Percentiles rank a stretch among this genome's conserved stretches.
These are phyloP conservation scores for Lycodopsis pacificus DNA, from an alignment of 2,797 vertebrate genomes.

Conservation along the genomic window DNA sequence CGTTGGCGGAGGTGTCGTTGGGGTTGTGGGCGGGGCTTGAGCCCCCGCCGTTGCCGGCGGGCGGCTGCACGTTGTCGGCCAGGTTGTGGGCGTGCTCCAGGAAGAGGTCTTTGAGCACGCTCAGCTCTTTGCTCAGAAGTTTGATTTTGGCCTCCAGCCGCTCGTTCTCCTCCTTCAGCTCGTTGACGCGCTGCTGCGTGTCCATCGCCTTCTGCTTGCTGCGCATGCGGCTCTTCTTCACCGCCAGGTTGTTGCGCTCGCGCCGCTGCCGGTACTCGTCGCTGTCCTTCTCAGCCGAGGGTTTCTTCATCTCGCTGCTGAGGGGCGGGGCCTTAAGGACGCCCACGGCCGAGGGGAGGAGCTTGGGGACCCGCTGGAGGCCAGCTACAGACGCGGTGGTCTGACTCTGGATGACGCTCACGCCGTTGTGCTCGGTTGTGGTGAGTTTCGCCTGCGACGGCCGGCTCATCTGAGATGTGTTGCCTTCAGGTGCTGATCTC, in stretches of 20 bases:
- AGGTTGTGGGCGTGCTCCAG: conserved; percentile 97
- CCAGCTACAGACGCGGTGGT: conserved; percentile 59
- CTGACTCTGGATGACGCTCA: conserved; percentile 91
- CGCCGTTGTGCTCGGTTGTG: conserved; percentile 73
- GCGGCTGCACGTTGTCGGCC: conserved; percentile 92
- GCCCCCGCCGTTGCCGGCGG: conserved; percentile 69
- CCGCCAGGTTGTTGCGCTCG: conserved; percentile 97
- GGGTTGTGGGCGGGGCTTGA: conserved; percentile 75
- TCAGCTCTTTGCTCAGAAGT: conserved; percentile 96
- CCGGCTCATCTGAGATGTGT: conserved; percentile 92
- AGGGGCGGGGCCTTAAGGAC: conserved; percentile 88
- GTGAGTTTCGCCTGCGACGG: conserved; percentile 83
- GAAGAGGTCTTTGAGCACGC: conserved; percentile 98
- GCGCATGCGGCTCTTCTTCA: conserved; percentile 98
- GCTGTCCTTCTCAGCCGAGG: conserved; percentile 90
- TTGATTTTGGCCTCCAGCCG: conserved; percentile 98
- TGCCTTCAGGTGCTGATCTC: conserved; percentile 57
- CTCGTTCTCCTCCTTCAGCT: conserved; percentile 99
- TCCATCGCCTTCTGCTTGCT: conserved; percentile 99
- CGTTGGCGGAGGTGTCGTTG: conserved; percentile 68
- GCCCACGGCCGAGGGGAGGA: conserved; percentile 83
- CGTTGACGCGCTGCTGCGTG: conserved; percentile 95
- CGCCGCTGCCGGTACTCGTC: conserved; percentile 94
- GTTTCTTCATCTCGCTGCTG: conserved; percentile 92
- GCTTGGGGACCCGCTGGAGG: conserved; percentile 90